Evolutionary conservation across 2,113 vertebrate genomes (phyloP), one percentile per base, ranked within the genome.

Genomic region (Halichoeres trimaculatus): DNA sequence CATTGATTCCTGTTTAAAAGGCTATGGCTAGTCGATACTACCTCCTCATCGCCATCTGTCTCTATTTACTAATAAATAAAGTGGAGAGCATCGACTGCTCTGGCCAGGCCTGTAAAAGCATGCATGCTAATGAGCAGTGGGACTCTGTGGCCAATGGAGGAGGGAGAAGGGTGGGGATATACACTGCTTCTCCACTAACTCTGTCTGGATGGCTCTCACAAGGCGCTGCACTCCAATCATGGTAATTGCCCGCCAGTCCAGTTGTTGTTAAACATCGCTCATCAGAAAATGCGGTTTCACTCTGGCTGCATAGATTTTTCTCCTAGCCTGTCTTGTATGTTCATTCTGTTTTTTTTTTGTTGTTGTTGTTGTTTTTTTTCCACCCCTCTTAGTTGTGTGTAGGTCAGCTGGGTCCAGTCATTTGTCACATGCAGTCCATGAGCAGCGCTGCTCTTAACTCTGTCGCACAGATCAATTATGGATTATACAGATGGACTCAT

Each of bases 61-160:
- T 98, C 95, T 95, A 95, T 96, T 96, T 93, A 95, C 96, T 96
- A 96, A 98, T 97, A 98, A 97, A 98, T 98, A 96, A 98, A 98
- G 95, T 95, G 93, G 93, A 94, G 92, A 88, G 90, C 96, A 97
- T 96, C 93, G 96, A 96, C 95, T 93, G 92, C 91, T 95, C 95
- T 92, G 92, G 93, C 94, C 93, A 85, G 92, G 93, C 94, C 95
- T 94, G 95, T 97, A 95, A 96, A 96, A 97, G 90, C 96, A 93
- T 94, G 94, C 95, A 96, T 96, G 92, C 93, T 96, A 96, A 97
- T 96, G 95, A 96, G 95, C 93, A 80, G 87, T 93, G 91, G 86
- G 93, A 78, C 94, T 92, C 89, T 89, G 88, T 91, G 91, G 93
- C 90, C 91, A 92, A 83, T 85, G 89, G 90, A 74, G 59, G 59